phyloP scores from a whole-genome alignment of 2,113 vertebrate genomes.

The Leucopsar rothschildi region DNA sequence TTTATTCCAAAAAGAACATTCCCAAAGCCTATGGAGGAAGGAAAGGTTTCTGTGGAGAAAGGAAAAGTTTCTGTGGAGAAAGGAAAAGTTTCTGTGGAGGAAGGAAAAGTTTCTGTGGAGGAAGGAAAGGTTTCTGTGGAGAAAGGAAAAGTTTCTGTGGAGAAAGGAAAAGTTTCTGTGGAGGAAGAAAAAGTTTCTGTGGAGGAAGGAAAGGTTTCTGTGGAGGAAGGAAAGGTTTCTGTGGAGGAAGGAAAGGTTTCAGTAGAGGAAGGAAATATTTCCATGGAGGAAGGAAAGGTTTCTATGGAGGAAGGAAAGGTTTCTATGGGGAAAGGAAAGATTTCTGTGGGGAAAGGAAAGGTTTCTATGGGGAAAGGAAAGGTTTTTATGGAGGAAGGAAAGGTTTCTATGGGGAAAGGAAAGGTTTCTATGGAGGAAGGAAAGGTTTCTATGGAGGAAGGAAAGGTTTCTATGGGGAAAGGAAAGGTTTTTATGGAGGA shows the following conservation, averaged over 20 bases:
- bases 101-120: background rate
- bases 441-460: background rate
- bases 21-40: too few relatives aligned
- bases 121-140: background rate
- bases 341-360: background rate
- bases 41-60: background rate
- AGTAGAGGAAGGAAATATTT: background rate
- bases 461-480: background rate
- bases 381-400: background rate
- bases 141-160: background rate
- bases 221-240: background rate
- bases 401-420: background rate
- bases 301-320: too few relatives aligned
- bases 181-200: accelerated
- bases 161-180: background rate
- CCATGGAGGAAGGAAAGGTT: accelerated
- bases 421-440: background rate
- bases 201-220: background rate
- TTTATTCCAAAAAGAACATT: too few relatives aligned
- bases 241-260: accelerated
- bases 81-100: background rate
- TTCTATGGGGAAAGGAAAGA: background rate
- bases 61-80: accelerated
- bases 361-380: background rate
- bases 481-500: background rate